Evolutionary conservation across 2,113 vertebrate species (phyloP).

Genomic region (Aleadryas rufinucha): DNA sequence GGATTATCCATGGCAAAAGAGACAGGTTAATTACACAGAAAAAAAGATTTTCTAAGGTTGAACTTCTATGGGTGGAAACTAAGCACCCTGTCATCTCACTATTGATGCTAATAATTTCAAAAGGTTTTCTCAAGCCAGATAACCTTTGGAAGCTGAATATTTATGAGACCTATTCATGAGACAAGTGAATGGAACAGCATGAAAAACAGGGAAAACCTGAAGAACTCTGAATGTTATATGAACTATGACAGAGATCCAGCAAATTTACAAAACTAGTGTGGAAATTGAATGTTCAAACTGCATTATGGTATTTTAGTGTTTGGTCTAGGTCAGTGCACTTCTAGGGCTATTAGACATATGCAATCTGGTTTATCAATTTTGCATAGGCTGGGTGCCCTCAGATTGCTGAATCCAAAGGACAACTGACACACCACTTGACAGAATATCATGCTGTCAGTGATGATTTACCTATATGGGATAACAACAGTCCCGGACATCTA

Average conservation of each 20-base stretch:
- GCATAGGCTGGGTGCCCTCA: background rate
- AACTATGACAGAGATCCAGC: background rate
- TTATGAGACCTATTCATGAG: background rate
- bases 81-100: background rate
- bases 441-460: background rate
- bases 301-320: background rate
- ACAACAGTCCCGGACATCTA: background rate
- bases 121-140: background rate
- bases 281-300: background rate
- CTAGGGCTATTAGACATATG: background rate
- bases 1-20: background rate
- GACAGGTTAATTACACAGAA: background rate
- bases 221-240: background rate
- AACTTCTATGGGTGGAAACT: background rate
- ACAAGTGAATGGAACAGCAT: background rate
- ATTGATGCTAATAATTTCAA: background rate
- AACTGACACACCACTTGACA: background rate
- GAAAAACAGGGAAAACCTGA: background rate
- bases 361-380: background rate
- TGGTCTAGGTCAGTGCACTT: background rate
- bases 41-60: background rate
- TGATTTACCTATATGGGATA: background rate
- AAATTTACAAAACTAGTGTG: accelerated
- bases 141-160: background rate
- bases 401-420: background rate